phyloP scores from a whole-genome alignment of 2,113 vertebrate species.

The Apodemus sylvaticus region DNA sequence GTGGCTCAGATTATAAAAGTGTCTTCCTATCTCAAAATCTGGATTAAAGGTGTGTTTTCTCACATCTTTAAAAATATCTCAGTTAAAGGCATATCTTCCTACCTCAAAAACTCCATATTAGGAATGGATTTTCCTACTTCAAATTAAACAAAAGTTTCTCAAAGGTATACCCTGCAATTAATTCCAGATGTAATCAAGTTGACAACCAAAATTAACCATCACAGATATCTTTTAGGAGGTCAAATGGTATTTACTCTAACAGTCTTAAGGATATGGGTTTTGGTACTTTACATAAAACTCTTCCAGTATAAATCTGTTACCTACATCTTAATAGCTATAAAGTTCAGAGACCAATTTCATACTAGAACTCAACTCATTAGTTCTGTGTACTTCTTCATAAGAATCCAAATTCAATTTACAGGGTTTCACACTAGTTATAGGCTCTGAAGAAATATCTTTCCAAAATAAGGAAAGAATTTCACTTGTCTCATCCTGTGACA shows the following conservation, averaged over 20 bases:
- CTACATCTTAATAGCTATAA: conserved; percentile 4
- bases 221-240: neutral
- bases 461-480: conserved; percentile 50
- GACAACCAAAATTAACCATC: neutral
- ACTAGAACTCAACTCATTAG: neutral
- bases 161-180: neutral
- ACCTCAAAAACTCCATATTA: neutral
- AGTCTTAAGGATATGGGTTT: neutral
- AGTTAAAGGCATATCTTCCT: neutral
- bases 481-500: conserved; percentile 1
- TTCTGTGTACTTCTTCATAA: conserved; percentile 6
- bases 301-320: conserved; percentile 72
- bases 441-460: conserved; percentile 49
- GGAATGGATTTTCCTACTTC: neutral
- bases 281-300: conserved; percentile 78
- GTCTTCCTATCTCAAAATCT: neutral
- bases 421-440: conserved; percentile 3
- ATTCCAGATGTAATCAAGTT: neutral
- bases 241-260: neutral
- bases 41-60: neutral
- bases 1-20: neutral
- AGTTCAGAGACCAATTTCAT: neutral
- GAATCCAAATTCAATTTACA: conserved; percentile 35
- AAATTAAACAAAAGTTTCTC: neutral
- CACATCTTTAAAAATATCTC: neutral